Percentiles rank a stretch among this genome's conserved stretches.
Evolutionary conservation across 2,888 invertebrate genomes (phyloP).

Genomic region (Scaptomyza polygonia): DNA sequence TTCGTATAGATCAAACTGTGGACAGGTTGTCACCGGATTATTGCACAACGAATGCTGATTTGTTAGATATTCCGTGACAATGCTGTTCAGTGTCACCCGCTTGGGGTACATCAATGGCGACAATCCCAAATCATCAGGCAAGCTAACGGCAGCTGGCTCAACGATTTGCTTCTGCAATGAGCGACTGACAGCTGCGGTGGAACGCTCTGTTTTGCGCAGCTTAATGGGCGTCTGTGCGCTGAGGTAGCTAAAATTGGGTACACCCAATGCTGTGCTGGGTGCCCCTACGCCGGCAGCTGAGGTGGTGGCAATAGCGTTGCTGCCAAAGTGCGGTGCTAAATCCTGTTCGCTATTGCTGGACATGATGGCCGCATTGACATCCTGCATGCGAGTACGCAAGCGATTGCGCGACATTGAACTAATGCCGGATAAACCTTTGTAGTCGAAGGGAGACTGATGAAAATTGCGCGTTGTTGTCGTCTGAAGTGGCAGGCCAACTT

Average conservation of each 20-base stretch:
- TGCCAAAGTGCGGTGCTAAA: constrained; percentile 24
- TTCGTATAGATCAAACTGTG: constrained; percentile 97
- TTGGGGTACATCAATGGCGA: constrained; percentile 83
- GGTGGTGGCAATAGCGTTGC: constrained; percentile 1
- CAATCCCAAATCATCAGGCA: constrained; percentile 48
- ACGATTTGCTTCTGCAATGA: constrained; percentile 86
- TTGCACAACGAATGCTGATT: constrained; percentile 99
- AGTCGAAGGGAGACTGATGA: constrained; percentile 84
- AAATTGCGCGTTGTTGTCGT: constrained; percentile 83
- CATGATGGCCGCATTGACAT: constrained; percentile 78
- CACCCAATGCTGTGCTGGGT: constrained; percentile 21
- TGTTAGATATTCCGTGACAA: constrained; percentile 97
- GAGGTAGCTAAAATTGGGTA: constrained; percentile 56
- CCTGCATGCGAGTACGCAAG: constrained; percentile 82
- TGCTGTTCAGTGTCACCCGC: constrained; percentile 92
- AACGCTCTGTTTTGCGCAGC: constrained; percentile 63
- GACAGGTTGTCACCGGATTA: constrained; percentile 98
- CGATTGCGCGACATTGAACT: constrained; percentile 76
- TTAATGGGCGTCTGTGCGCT: constrained; percentile 65
- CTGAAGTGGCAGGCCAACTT: constrained; percentile 87
- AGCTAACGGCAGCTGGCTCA: constrained; percentile 24
- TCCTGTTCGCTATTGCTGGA: constrained; percentile 46
- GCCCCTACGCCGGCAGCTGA: constrained; percentile 8
- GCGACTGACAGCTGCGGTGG: constrained; percentile 51
- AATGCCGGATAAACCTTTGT: constrained; percentile 75